phyloP scores from a whole-genome alignment of 2,888 invertebrate genomes.

The Autographa pulchrina region DNA sequence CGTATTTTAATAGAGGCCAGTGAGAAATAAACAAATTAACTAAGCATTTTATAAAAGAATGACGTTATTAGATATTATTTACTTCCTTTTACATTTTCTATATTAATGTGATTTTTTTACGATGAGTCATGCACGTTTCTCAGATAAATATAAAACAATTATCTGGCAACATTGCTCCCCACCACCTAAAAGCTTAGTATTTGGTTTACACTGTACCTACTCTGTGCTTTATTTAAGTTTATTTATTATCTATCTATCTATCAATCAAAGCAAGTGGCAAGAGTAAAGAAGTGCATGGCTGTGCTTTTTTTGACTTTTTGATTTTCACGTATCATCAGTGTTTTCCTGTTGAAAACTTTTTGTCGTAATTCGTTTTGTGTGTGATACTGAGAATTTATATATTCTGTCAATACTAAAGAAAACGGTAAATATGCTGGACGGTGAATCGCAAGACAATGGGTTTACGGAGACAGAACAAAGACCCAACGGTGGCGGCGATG shows the following conservation, averaged over 20 bases:
- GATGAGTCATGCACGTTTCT: neutral
- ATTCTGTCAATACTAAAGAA: neutral
- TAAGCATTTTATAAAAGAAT: no score
- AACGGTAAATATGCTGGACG: conserved; percentile 74
- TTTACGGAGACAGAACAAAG: conserved; percentile 82
- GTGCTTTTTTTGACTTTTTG: conserved; percentile 7
- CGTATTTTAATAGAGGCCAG: no score
- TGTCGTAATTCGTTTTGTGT: neutral
- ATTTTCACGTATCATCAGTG: neutral
- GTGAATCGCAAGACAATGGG: conserved; percentile 75
- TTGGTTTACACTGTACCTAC: no score
- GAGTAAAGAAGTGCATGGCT: neutral
- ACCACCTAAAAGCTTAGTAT: neutral
- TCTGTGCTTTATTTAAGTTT: no score
- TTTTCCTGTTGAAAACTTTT: neutral
- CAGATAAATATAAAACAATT: neutral
- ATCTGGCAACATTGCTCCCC: neutral
- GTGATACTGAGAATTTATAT: neutral
- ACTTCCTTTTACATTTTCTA: no score
- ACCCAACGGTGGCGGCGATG: conserved; percentile 83
- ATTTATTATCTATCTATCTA: neutral
- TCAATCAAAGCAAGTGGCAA: neutral
- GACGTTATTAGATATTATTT: no score
- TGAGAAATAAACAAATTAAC: no score
- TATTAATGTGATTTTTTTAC: neutral